Evolutionary conservation across 1,140 invertebrate genomes (phyloP).

Genomic region (Magallana ariakensis): DNA sequence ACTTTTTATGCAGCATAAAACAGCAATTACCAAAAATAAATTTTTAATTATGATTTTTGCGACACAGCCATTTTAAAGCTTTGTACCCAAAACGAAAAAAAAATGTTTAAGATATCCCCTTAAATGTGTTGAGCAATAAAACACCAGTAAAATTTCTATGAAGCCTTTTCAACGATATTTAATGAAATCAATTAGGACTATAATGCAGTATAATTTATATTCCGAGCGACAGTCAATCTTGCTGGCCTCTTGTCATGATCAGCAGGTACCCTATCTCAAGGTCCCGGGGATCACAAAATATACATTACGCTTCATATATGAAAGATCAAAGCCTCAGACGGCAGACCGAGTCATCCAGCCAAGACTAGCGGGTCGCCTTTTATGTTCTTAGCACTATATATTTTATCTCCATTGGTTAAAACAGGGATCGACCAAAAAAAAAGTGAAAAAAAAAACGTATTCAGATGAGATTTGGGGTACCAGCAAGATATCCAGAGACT

Average conservation of each 20-base stretch:
- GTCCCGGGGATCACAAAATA: constrained; percentile 26
- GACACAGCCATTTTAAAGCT: constrained; percentile 32
- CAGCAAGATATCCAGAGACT: neutral
- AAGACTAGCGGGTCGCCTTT: neutral
- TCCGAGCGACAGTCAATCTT: constrained; percentile 18
- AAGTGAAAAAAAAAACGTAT: constrained; percentile 10
- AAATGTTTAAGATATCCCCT: constrained; percentile 30
- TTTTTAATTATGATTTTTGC: constrained; percentile 37
- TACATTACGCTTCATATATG: constrained; percentile 38
- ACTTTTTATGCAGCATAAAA: neutral
- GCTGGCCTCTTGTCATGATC: constrained; percentile 11
- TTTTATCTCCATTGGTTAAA: neutral
- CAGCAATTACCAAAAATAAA: constrained; percentile 34
- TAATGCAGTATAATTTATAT: constrained; percentile 35
- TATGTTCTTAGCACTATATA: constrained; percentile 26
- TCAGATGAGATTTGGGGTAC: constrained; percentile 22
- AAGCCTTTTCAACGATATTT: constrained; percentile 32
- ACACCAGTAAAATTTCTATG: constrained; percentile 25
- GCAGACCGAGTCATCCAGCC: constrained; percentile 14
- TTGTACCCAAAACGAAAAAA: neutral
- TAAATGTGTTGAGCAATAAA: constrained; percentile 36
- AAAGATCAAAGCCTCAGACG: constrained; percentile 23
- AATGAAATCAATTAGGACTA: constrained; percentile 35
- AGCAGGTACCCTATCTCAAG: constrained; percentile 32
- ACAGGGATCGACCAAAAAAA: constrained; percentile 14